These are phyloP conservation scores for Nothocercus julius DNA, from an alignment of 2,113 vertebrate genomes.

Conservation along the genomic window DNA sequence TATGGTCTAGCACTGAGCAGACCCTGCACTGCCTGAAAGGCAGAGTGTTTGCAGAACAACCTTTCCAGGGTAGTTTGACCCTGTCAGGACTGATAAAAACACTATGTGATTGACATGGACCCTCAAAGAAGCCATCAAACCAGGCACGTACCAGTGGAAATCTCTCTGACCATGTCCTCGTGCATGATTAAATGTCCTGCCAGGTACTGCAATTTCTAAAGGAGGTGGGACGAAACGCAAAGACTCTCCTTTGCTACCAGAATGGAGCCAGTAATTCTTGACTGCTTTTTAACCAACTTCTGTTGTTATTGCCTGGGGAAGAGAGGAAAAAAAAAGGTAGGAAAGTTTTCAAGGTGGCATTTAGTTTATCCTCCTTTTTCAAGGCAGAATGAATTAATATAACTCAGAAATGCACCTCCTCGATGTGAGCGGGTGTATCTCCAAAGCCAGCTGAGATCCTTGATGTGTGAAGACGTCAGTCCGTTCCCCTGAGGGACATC, in stretches of 20 bases:
- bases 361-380: background rate
- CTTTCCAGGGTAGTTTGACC: background rate
- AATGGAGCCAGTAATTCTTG: background rate
- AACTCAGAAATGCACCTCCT: background rate
- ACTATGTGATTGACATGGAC: background rate
- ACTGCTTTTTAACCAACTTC: background rate
- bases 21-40: rapidly evolving
- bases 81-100: background rate
- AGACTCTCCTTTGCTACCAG: background rate
- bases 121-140: background rate
- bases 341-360: background rate
- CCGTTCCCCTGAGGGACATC: background rate
- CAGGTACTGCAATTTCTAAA: background rate
- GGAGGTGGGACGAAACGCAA: background rate
- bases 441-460: background rate
- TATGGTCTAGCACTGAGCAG: background rate
- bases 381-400: background rate
- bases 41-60: background rate
- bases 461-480: background rate
- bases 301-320: background rate
- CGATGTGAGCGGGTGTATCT: background rate
- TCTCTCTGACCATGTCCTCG: background rate
- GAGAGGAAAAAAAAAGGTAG: rapidly evolving
- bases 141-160: rapidly evolving
- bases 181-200: background rate